These are phyloP conservation scores for Marronus borbonicus DNA, from an alignment of 2,888 invertebrate species.

Conservation along the genomic window DNA sequence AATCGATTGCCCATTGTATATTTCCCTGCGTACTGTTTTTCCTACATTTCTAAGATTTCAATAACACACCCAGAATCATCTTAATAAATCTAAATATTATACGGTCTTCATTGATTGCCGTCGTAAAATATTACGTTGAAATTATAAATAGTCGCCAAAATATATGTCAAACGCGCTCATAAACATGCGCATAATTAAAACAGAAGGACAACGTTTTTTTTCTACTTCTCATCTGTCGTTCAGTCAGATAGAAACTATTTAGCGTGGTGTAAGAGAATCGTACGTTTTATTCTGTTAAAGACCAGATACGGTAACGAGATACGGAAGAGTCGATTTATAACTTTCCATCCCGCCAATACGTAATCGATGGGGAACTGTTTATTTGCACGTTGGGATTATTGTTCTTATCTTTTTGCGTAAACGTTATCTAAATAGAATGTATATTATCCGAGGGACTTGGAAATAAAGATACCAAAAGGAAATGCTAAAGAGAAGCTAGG, in stretches of 20 bases:
- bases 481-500: too few relatives aligned
- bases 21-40: too few relatives aligned
- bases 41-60: neutral
- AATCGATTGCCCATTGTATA: too few relatives aligned
- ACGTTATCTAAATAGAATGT: too few relatives aligned
- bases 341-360: neutral
- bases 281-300: neutral
- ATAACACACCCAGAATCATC: conserved; percentile 18
- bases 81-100: conserved; percentile 24
- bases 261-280: conserved; percentile 10
- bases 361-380: neutral
- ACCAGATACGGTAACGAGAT: conserved; percentile 15
- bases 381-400: neutral
- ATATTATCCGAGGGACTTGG: neutral
- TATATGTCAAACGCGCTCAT: conserved; percentile 22
- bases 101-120: conserved; percentile 19
- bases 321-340: conserved; percentile 28
- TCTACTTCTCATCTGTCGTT: conserved; percentile 4
- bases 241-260: conserved; percentile 4
- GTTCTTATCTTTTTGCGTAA: neutral
- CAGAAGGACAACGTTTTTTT: conserved; percentile 22
- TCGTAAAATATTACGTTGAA: conserved; percentile 42
- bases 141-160: conserved; percentile 32
- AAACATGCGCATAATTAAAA: conserved; percentile 38
- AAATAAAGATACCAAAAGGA: neutral